Conservation (phyloP, 2,797 vertebrate species). For the Sandelia bainsii region DNA sequence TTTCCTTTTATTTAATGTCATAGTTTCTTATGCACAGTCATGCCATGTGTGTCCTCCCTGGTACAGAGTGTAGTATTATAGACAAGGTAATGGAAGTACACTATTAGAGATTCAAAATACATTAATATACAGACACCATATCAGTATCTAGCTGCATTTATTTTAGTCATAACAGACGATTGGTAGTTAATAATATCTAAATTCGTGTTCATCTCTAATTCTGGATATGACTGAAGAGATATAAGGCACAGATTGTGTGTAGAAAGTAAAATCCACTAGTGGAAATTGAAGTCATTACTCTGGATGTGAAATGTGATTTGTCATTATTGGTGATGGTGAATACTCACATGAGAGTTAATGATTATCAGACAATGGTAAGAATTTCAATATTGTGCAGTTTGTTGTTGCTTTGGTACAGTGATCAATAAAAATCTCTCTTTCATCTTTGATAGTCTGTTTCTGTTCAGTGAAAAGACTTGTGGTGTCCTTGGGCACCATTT, state of each 20-base stretch:
- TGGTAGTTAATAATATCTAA: too few relatives aligned
- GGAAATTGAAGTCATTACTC: too few relatives aligned
- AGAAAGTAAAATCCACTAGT: too few relatives aligned
- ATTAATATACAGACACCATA: not conserved
- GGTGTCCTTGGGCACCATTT: conserved; percentile 40
- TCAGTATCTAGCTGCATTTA: not conserved
- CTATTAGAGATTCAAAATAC: not conserved
- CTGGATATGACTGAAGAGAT: too few relatives aligned
- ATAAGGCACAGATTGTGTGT: too few relatives aligned
- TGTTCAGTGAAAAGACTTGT: not conserved
- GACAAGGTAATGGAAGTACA: not conserved
- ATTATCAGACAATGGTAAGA: not conserved
- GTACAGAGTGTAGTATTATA: not conserved
- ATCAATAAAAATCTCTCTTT: not conserved
- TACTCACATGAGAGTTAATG: not conserved
- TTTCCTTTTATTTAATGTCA: not conserved
- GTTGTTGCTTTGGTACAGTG: not conserved
- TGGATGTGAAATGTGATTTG: not conserved
- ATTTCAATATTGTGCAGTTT: not conserved
- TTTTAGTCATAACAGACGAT: not conserved
- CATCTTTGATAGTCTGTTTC: not conserved
- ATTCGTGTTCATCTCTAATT: too few relatives aligned
- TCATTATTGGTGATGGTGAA: not conserved
- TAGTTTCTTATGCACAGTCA: not conserved
- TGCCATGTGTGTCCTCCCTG: not conserved